Percentiles rank a stretch among this genome's conserved stretches.
phyloP scores from a whole-genome alignment of 1,140 invertebrate genomes.

The Papilio polytes region DNA sequence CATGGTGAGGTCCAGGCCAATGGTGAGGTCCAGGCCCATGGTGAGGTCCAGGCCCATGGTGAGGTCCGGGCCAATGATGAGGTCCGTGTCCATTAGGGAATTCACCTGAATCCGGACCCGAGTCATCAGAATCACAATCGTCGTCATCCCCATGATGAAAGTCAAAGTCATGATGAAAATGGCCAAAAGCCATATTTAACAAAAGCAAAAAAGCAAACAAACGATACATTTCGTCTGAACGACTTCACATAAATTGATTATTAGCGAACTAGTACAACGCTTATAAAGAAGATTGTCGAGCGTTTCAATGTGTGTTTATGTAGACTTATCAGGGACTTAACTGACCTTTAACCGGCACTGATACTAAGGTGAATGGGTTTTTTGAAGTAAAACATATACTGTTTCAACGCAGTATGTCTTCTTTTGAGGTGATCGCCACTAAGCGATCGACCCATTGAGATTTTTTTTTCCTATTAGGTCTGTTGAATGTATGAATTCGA shows the following conservation, averaged over 20 bases:
- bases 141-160: neutral
- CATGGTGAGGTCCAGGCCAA: neutral
- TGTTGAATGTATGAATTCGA: too few species aligned
- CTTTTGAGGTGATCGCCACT: too few species aligned
- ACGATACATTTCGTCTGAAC: slow-evolving; percentile 17
- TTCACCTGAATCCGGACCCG: neutral
- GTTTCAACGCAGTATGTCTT: neutral
- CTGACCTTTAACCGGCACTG: neutral
- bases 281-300: neutral
- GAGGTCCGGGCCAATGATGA: neutral
- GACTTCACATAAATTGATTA: neutral
- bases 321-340: neutral
- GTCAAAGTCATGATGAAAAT: slow-evolving; percentile 13
- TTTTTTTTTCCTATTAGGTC: too few species aligned
- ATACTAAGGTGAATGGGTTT: neutral
- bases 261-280: neutral
- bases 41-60: neutral
- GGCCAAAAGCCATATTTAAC: slow-evolving; percentile 21
- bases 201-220: neutral
- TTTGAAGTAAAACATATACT: neutral
- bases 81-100: neutral
- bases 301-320: neutral
- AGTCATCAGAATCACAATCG: neutral
- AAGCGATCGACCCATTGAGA: neutral
- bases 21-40: neutral